phyloP scores from a whole-genome alignment of 2,113 vertebrate species.

The Ariopsis seemanni region DNA sequence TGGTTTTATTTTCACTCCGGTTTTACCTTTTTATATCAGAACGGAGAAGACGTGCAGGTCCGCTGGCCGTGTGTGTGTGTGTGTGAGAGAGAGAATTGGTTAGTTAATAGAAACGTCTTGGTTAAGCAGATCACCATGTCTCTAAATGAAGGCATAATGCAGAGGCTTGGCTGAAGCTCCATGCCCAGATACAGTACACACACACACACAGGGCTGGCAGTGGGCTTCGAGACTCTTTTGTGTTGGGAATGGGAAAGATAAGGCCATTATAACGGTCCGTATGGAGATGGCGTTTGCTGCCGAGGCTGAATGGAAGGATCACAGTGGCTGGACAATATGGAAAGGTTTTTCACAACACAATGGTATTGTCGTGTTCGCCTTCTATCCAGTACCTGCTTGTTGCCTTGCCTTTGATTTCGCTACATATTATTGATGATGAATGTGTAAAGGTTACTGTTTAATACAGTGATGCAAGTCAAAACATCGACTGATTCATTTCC shows the following conservation, averaged over 20 bases:
- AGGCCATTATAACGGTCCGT: constrained; percentile 55
- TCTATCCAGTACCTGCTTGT: background rate
- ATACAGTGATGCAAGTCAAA: background rate
- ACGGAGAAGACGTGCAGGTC: background rate
- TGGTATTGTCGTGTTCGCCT: background rate
- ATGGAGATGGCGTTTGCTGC: constrained; percentile 48
- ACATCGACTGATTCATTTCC: background rate
- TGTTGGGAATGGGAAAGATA: constrained; percentile 52
- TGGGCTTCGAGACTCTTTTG: constrained; percentile 44
- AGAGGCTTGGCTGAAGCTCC: constrained; percentile 11
- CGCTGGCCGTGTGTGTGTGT: background rate
- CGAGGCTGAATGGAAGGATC: constrained; percentile 42
- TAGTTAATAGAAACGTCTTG: constrained; percentile 32
- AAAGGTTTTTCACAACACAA: constrained; percentile 24
- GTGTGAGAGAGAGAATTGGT: background rate
- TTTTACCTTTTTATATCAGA: background rate
- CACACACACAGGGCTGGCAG: background rate
- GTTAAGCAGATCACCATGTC: constrained; percentile 34
- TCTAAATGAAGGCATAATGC: constrained; percentile 39
- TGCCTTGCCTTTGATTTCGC: background rate
- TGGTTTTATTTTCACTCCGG: background rate
- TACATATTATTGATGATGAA: background rate
- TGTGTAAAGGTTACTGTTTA: background rate
- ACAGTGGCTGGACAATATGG: constrained; percentile 32
- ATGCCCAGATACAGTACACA: background rate